Evolutionary conservation across 2,797 vertebrate species (phyloP), one percentile per base, ranked within the genome.

Genomic region (Acrossocheilus fasciatus): DNA sequence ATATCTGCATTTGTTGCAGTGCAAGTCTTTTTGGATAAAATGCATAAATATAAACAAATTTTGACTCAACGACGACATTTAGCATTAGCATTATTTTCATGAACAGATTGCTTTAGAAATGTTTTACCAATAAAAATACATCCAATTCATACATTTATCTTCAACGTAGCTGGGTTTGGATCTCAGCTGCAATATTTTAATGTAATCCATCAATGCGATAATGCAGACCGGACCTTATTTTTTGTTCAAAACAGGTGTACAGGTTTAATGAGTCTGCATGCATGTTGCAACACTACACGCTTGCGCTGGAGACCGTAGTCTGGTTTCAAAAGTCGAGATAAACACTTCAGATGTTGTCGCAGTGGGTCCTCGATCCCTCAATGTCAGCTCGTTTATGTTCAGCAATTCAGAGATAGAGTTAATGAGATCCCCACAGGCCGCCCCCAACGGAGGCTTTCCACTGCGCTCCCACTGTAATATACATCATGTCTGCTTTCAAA

Each of bases 401-500:
- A 93, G 95, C 94, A 95, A 95, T 95, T 96, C 93, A 94, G 93
- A 92, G 93, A 47, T 92, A 90, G 92, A 82, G 89, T 94, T 96
- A 96, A 96, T 95, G 95, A 96, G 95, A 93, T 95, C 95, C 95
- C 95, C 17, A 89, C 91, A 92, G 94, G 92, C 92, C 62, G 47
- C 80, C 82, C 83, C 74, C 87, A 39, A 73, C 82, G 39, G 80
- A 84, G 74, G 54, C 88, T 91, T 91, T 92, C 94, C 91, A 88
- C 92, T 89, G 93, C 87, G 92, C 90, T 92, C 91, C 89, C 90
- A 91, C 93, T 92, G 92, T 95, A 94, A 95, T 95, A 94, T 95
- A 95, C 95, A 94, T 96, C 93, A 92, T 95, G 95, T 96, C 95
- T 94, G 93, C 95, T 94, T 94, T 95, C 94, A 95, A 95, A 95